Base-by-base conservation (phyloP, 2,888 invertebrate genomes). In the Phengaris arion region DNA sequence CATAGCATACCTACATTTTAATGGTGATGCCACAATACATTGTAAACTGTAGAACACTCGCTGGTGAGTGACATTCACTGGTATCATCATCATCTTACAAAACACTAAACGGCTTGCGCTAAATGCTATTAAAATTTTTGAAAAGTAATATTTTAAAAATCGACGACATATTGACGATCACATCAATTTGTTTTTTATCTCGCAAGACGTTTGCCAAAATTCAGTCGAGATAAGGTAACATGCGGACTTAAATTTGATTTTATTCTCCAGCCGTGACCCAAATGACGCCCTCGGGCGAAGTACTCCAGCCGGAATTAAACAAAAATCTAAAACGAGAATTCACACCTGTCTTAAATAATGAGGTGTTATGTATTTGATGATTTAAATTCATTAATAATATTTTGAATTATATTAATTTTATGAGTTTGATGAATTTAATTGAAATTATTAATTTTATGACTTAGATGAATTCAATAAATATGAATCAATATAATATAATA, bases 281-380 rank as follows among this genome's bases (percentile, higher is more conserved):
- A 69, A 69, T 69, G 69, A 69, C 69, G 48, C 69, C 15, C 69
- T 68, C 48, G 48, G 48, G 69, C 8, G 10, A 10, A 35, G 55
- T 55, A 69, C 69, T 48, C 69, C n/a, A n/a, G 9, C 15, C 46
- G 46, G n/a, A 13, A 68, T 15, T 69, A 8, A 69, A 69, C n/a
- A 48, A 48, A 69, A 69, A 69, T 15, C 46, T 48, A 46, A 69
- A 69, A 69, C 46, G 48, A 69, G 48, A 48, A 48, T 48, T 48
- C 48, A 15, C 69, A 69, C 69, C 69, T 64, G 64, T 64, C 69
- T 48, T 69, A 69, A 69, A 12, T 64, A 64, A 48, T 10, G 48
- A 48, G 69, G 48, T 69, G 45, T 69, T 69, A 48, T 15, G 64
- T 12, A 64, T 12, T 35, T 64, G 10, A 12, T 64, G 22, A 22